Evolutionary conservation across 2,797 vertebrate genomes (phyloP).

Genomic region (Manis crassicaudata): DNA sequence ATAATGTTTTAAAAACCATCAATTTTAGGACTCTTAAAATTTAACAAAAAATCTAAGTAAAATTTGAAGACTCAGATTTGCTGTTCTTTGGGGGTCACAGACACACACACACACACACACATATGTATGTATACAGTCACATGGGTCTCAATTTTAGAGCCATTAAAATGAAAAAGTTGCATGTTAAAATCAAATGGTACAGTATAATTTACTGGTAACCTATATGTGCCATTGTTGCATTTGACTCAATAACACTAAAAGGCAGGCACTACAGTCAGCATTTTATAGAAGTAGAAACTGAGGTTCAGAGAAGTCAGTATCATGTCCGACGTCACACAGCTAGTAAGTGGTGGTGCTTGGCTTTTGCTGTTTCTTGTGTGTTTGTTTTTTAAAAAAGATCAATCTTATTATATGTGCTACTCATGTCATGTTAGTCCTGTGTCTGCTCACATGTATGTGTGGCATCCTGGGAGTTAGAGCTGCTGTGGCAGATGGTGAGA

Average conservation of each 20-base stretch:
- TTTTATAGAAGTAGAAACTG: neutral
- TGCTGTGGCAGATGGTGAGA: neutral
- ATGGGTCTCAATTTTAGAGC: neutral
- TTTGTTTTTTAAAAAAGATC: neutral
- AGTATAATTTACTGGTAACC: neutral
- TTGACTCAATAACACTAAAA: neutral
- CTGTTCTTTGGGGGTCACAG: neutral
- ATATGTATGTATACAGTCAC: neutral
- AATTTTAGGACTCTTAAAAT: neutral
- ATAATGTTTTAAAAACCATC: neutral
- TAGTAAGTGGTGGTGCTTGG: neutral
- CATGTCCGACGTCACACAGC: neutral
- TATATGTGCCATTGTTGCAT: neutral
- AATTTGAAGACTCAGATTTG: neutral
- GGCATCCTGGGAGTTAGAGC: neutral
- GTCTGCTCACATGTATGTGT: neutral
- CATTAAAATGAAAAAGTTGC: neutral
- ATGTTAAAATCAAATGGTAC: neutral
- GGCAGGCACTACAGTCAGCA: too few species aligned
- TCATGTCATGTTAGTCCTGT: neutral
- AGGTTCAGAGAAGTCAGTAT: neutral
- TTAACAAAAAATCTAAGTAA: neutral
- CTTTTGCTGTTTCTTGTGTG: neutral
- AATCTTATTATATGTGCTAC: neutral
- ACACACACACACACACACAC: too few species aligned